phyloP scores from a whole-genome alignment of 2,888 invertebrate species.

The Eilema depressum region DNA sequence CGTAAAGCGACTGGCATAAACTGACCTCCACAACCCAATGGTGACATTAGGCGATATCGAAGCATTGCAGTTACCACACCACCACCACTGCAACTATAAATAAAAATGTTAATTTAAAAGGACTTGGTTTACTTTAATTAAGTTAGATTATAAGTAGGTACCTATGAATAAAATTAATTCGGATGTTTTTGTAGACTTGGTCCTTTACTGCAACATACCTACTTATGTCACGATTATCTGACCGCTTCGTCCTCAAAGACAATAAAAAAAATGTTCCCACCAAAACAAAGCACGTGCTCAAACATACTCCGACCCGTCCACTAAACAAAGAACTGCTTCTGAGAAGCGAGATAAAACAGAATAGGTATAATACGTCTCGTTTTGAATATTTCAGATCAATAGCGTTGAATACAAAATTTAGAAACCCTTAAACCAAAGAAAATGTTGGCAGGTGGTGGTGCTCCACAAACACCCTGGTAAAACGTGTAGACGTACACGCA shows the following conservation, averaged over 20 bases:
- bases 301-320: conserved; percentile 47
- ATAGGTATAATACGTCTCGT: conserved; percentile 60
- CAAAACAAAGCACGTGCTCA: conserved; percentile 71
- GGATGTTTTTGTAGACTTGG: neutral
- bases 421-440: conserved; percentile 46
- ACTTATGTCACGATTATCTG: conserved; percentile 24
- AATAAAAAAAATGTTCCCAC: conserved; percentile 52
- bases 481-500: conserved; percentile 27
- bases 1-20: too few relatives aligned
- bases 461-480: conserved; percentile 32
- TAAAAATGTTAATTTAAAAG: too few relatives aligned
- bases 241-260: conserved; percentile 9
- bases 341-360: conserved; percentile 58
- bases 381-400: conserved; percentile 64
- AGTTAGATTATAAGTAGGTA: neutral
- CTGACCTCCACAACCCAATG: too few relatives aligned
- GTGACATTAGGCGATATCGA: too few relatives aligned
- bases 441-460: conserved; percentile 51
- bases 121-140: neutral
- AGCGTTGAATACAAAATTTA: conserved; percentile 58
- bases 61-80: too few relatives aligned
- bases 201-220: neutral
- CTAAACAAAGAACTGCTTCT: conserved; percentile 69
- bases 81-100: too few relatives aligned
- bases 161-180: neutral